These are phyloP conservation scores for Hemicrepidius hirtus DNA, from an alignment of 2,888 invertebrate genomes.

Conservation along the genomic window DNA sequence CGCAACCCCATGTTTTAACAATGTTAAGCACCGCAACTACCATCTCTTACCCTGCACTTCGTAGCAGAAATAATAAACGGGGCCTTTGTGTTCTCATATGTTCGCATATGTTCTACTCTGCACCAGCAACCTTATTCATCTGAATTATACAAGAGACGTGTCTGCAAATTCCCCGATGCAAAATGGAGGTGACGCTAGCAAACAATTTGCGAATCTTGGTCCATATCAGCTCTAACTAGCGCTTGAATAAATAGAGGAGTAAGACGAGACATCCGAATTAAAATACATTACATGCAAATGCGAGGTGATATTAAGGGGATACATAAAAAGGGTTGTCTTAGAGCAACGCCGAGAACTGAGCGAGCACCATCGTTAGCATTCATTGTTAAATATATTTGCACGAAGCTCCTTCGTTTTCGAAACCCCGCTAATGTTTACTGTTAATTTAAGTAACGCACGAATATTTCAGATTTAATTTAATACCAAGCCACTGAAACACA, in stretches of 20 bases:
- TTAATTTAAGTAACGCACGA: constrained; percentile 65
- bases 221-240: constrained; percentile 56
- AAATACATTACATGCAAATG: constrained; percentile 67
- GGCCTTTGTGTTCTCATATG: constrained; percentile 33
- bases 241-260: constrained; percentile 56
- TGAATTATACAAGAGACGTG: constrained; percentile 37
- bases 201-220: constrained; percentile 49
- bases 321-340: constrained; percentile 65
- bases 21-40: constrained; percentile 41
- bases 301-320: constrained; percentile 63
- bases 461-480: constrained; percentile 55
- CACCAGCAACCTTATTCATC: constrained; percentile 34
- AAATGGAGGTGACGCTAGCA: constrained; percentile 46
- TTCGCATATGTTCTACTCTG: constrained; percentile 35
- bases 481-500: constrained; percentile 33
- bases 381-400: constrained; percentile 68
- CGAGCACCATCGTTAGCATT: constrained; percentile 65
- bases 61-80: constrained; percentile 47
- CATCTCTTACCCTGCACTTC: constrained; percentile 39
- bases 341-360: constrained; percentile 53
- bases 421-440: constrained; percentile 66
- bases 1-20: constrained; percentile 46
- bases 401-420: constrained; percentile 65
- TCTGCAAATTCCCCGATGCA: constrained; percentile 28
- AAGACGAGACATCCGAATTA: constrained; percentile 60